Conservation (phyloP, 1,140 invertebrate genomes). For the Pemphigus obesinymphae region DNA sequence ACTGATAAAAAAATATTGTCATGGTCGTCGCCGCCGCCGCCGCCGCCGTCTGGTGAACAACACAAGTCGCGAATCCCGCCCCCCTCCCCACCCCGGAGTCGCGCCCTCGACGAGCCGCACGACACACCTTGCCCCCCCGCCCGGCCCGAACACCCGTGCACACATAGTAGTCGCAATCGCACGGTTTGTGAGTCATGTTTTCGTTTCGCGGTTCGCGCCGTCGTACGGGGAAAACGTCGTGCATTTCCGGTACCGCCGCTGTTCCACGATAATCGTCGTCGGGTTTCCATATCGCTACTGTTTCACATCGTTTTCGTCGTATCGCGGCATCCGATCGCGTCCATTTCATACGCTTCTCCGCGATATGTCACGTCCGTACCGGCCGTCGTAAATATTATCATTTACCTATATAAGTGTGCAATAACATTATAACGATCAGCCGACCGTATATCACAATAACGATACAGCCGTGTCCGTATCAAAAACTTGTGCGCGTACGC, state of each 20-base stretch:
- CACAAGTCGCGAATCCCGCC: not conserved
- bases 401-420: no score
- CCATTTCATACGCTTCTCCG: not conserved
- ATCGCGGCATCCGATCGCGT: not conserved
- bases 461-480: no score
- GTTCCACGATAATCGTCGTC: not conserved
- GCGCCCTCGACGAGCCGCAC: not conserved
- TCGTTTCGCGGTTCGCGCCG: not conserved
- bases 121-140: not conserved
- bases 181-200: slow-evolving; percentile 13
- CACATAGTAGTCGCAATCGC: not conserved
- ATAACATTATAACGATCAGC: no score
- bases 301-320: not conserved
- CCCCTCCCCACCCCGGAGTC: not conserved
- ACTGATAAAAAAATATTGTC: no score
- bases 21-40: no score
- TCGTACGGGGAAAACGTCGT: not conserved
- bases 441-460: no score
- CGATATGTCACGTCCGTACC: not conserved
- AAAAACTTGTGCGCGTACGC: not conserved
- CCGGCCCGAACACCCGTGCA: not conserved
- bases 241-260: slow-evolving; percentile 9
- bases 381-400: no score
- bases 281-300: not conserved
- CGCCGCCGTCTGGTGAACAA: not conserved